These are phyloP conservation scores for Gymnocephalus cernua DNA, from an alignment of 2,113 vertebrate genomes.

Conservation along the genomic window DNA sequence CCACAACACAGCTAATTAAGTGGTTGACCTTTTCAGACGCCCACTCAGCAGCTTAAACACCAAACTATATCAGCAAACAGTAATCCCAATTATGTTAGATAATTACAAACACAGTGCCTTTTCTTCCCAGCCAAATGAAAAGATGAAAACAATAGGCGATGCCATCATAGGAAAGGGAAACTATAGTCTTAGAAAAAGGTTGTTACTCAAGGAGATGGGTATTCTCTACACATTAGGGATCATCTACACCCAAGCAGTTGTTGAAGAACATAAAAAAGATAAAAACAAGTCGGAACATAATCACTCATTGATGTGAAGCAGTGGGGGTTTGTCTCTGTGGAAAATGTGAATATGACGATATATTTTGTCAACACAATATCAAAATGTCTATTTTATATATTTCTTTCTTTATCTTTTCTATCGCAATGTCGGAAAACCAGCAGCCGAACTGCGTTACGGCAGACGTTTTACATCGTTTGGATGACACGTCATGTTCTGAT, in stretches of 20 bases:
- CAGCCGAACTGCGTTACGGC: too few relatives aligned
- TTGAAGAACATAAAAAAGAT: neutral
- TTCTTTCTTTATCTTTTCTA: too few relatives aligned
- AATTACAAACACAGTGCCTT: conserved; percentile 23
- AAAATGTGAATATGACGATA: too few relatives aligned
- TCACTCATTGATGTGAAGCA: neutral
- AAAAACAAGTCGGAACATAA: neutral
- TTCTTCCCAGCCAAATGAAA: neutral
- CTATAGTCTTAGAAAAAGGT: neutral
- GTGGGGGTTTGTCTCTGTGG: neutral
- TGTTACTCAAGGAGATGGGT: neutral
- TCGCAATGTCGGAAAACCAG: too few relatives aligned
- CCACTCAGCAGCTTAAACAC: conserved; percentile 62
- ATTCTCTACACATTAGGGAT: conserved; percentile 3
- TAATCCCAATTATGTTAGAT: conserved; percentile 36
- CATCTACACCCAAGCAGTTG: neutral
- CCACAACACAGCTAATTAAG: conserved; percentile 55
- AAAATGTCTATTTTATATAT: too few relatives aligned
- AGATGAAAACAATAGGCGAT: conserved; percentile 13
- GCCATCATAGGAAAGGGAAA: neutral
- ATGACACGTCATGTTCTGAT: too few relatives aligned
- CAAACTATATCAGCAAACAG: conserved; percentile 40
- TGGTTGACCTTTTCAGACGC: conserved; percentile 63
- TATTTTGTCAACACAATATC: too few relatives aligned
- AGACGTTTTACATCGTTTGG: too few relatives aligned